Evolutionary conservation across 2,113 vertebrate genomes (phyloP), one percentile per base, ranked within the genome.

Genomic region (Oryzias woworae): DNA sequence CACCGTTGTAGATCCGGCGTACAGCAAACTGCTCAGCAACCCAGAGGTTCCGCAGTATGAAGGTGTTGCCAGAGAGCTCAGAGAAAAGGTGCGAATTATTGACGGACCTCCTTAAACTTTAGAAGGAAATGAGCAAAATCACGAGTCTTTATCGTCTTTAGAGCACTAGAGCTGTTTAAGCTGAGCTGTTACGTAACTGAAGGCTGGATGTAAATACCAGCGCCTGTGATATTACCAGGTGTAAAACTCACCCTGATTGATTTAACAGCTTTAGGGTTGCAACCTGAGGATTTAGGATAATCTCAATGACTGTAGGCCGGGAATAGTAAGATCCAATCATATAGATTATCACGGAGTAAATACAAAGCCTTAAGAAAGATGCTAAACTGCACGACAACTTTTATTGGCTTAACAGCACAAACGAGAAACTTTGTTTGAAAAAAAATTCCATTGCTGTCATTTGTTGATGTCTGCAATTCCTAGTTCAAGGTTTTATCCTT

Each of bases 1-100:
- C 59, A 95, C 93, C 41, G 81, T 98, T 26, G 87, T 84, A 48
- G 91, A 94, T 42, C 92, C 92, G 3, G 75, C 65, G 14, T 94
- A 94, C 78, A 93, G 86, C 45, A 46, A 81, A 58, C 87, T 94
- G 41, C 88, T 94, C 12, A 78, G 56, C 5, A 89, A 96, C 41
- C 82, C 94, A 0, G 74, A 43, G 22, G 87, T 81, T 2, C 73
- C 73, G 0, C 85, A 88, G 66, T 93, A 92, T 70, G 83, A 71
- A 45, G 91, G 93, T 36, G 65, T 95, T 15, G 83, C 85, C 23
- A 76, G 49, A 55, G 92, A 90, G 69, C 94, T 95, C 65, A 90
- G 92, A 4, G 76, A 91, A 4, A 93, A 95, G 93, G 96, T 97
- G 53, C 58, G 64, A 46, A 52, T 20, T 26, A 14, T 36, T 16